Conservation (phyloP, 1,140 invertebrate species). For the Aporrectodea caliginosa region DNA sequence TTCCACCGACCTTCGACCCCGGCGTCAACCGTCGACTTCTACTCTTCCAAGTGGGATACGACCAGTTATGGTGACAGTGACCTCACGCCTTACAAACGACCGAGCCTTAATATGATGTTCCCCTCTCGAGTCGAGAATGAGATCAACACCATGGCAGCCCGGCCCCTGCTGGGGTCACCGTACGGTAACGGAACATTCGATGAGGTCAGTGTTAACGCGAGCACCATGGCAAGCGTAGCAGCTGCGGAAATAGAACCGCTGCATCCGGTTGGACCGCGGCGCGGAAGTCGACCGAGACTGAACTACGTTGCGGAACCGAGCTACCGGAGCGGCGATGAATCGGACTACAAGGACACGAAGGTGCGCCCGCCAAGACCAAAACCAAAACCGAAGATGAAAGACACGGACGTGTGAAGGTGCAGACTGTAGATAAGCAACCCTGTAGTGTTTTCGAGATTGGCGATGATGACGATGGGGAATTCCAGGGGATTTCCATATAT, state of each 20-base stretch:
- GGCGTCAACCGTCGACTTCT: slow-evolving; percentile 1
- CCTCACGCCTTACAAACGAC: background rate
- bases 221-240: background rate
- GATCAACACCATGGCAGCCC: background rate
- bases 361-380: background rate
- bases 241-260: background rate
- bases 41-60: background rate
- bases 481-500: too few relatives aligned
- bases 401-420: too few relatives aligned
- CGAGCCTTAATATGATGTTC: background rate
- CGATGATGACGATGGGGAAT: too few relatives aligned
- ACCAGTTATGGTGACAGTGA: slow-evolving; percentile 27
- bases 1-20: slow-evolving; percentile 23
- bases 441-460: too few relatives aligned
- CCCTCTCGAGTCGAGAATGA: background rate
- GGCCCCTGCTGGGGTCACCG: background rate
- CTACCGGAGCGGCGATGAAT: background rate
- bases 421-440: too few relatives aligned
- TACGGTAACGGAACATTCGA: background rate
- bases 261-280: background rate
- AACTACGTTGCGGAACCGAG: background rate
- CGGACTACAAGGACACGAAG: background rate
- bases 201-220: background rate
- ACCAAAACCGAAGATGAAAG: background rate
- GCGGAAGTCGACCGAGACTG: background rate